Evolutionary conservation across 1,140 invertebrate genomes (phyloP), one percentile per base, ranked within the genome.

Genomic region (Polyergus mexicanus): DNA sequence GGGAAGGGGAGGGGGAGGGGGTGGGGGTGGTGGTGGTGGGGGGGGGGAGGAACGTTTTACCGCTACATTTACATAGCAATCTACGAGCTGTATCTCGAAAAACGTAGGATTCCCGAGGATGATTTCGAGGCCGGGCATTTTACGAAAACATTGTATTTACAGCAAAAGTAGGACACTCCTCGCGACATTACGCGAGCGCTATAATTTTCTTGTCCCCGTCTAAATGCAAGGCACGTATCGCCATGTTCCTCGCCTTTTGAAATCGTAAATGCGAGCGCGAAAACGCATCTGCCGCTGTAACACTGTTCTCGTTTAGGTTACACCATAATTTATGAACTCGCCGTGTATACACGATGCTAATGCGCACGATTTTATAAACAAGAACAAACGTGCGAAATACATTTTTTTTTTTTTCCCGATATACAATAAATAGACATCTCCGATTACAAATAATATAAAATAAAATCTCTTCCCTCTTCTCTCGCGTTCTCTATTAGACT

Each of bases 61-160:
- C 77, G 77, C 65, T 56, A 80, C 77, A 80, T 80, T 80, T 80
- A 71, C 77, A 80, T 80, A 80, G 77, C 77, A 69, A 80, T 80
- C 47, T 80, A 41, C 65, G 38, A 28, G 25, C 22, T 35, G 65
- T 47, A 58, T 65, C 65, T 80, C 77, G 77, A 80, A 80, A 80
- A 80, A 80, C 77, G 77, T 56, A 71, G 32, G 25, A 25, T 77
- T 25, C 47, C 22, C 32, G 47, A 51, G 47, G 47, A 69, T 32
- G 32, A 22, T 69, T 69, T 69, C 65, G 65, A 51, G 47, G 28
- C 65, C 47, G 19, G 65, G 63, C 44, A 71, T 80, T 80, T 80
- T 80, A 71, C 77, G 77, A 80, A 80, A 80, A 80, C 77, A 71
- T 80, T 80, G 77, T 80, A 80, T 80, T 80, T 80, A 80, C 63